Evolutionary conservation across 2,797 vertebrate species (phyloP).

Genomic region (Brachymystax lenok): DNA sequence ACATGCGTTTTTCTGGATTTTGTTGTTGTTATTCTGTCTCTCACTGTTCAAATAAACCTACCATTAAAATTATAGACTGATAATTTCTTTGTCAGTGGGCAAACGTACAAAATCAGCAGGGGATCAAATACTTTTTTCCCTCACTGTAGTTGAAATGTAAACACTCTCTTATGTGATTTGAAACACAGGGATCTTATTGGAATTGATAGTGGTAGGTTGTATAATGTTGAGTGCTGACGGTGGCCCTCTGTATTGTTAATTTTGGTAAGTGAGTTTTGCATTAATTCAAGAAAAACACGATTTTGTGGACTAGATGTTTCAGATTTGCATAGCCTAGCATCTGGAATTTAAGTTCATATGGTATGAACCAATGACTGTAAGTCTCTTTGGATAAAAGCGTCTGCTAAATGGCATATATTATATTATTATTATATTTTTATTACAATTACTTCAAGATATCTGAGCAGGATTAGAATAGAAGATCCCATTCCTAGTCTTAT

Average conservation of each 20-base stretch:
- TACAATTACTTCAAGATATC: neutral
- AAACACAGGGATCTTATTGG: slow-evolving; percentile 54
- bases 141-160: slow-evolving; percentile 68
- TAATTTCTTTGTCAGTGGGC: no score
- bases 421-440: neutral
- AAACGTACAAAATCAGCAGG: no score
- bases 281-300: slow-evolving; percentile 19
- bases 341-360: slow-evolving; percentile 5
- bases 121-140: no score
- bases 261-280: slow-evolving; percentile 13
- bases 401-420: no score
- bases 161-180: slow-evolving; percentile 73
- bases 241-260: slow-evolving; percentile 27
- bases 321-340: neutral
- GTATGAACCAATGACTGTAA: no score
- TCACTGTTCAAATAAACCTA: no score
- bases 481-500: neutral
- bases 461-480: neutral
- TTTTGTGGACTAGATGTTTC: neutral
- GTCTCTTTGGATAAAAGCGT: no score
- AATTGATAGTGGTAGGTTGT: slow-evolving; percentile 43
- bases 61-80: no score
- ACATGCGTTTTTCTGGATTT: no score
- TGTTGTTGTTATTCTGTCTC: no score
- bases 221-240: slow-evolving; percentile 33